Conservation (phyloP, 2,888 invertebrate genomes). For the Calameuta idolon region DNA sequence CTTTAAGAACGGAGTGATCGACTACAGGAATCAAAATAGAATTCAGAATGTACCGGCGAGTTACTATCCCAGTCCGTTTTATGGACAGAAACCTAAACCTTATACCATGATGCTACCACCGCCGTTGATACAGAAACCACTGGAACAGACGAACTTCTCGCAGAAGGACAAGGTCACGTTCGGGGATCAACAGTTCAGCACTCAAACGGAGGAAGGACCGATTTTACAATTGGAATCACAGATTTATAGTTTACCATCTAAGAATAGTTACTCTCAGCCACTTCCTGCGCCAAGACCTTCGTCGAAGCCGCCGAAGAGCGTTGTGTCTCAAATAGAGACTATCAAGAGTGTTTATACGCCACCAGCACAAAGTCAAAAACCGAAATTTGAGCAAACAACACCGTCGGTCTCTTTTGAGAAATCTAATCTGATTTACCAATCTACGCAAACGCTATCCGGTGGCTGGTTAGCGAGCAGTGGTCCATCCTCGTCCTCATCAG, state of each 20-base stretch:
- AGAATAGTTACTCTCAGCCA: conserved; percentile 30
- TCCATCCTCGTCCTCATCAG: conserved; percentile 25
- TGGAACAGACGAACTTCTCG: conserved; percentile 32
- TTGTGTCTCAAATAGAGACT: conserved; percentile 40
- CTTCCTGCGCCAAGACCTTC: conserved; percentile 20
- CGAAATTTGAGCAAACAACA: conserved; percentile 40
- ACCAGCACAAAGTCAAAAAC: conserved; percentile 28
- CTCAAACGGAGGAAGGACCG: conserved; percentile 50
- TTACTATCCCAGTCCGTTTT: conserved; percentile 49
- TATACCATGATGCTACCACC: conserved; percentile 80
- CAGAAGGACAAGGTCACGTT: conserved; percentile 34
- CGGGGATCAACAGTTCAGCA: conserved; percentile 36
- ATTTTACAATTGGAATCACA: conserved; percentile 54
- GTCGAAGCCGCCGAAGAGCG: conserved; percentile 14
- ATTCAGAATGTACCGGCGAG: conserved; percentile 47
- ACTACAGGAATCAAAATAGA: conserved; percentile 45
- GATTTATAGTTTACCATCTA: conserved; percentile 33
- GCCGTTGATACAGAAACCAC: conserved; percentile 68
- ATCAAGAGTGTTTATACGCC: conserved; percentile 37
- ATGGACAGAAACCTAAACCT: conserved; percentile 66
- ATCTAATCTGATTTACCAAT: conserved; percentile 76
- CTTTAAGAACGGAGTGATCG: conserved; percentile 42
- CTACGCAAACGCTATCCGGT: conserved; percentile 61
- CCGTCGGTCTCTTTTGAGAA: conserved; percentile 71
- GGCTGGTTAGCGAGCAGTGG: conserved; percentile 42